Evolutionary conservation across 2,797 vertebrate species (phyloP), one percentile per base, ranked within the genome.

Genomic region (Dipus sagitta): DNA sequence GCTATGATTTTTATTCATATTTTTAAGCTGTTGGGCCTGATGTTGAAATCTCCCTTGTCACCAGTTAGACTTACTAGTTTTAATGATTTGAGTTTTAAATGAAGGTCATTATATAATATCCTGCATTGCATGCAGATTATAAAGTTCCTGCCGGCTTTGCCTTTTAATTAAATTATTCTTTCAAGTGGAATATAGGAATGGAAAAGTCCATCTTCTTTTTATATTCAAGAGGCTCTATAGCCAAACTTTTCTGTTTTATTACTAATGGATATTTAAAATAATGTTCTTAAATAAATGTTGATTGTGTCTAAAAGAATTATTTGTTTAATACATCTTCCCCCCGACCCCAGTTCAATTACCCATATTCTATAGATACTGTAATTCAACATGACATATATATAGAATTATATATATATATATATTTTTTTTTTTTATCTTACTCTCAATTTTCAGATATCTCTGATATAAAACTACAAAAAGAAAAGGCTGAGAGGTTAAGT

Each of bases 131-230:
- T 96, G 86, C 94, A 97, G 97, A 97, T 97, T 98, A 97, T 98
- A 96, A 98, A 98, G 97, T 97, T 98, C 96, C 95, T 97, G 96
- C 97, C 52, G 82, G 97, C 97, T 97, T 98, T 98, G 96, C 96
- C 96, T 98, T 98, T 98, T 98, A 98, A 97, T 98, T 97, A 98
- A 97, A 97, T 96, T 96, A 97, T 97, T 97, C 95, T 97, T 98
- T 97, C 97, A 97, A 97, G 96, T 98, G 97, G 97, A 98, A 98
- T 90, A 91, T 0, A 3, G 76, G 92, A 97, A 76, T 93, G 96
- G 95, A 97, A 98, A 97, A 95, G n/a, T 94, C 97, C 97, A 91
- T 97, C 97, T 97, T 97, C 90, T 94, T 96, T 97, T 95, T 86
- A 97, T 93, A 97, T 71, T 94, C 95, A 98, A 96, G 96, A 96